A percentile compares a stretch with the other conserved stretches of the same genome.
These are phyloP conservation scores for Sisor rabdophorus DNA, from an alignment of 2,113 vertebrate genomes.

Conservation along the genomic window DNA sequence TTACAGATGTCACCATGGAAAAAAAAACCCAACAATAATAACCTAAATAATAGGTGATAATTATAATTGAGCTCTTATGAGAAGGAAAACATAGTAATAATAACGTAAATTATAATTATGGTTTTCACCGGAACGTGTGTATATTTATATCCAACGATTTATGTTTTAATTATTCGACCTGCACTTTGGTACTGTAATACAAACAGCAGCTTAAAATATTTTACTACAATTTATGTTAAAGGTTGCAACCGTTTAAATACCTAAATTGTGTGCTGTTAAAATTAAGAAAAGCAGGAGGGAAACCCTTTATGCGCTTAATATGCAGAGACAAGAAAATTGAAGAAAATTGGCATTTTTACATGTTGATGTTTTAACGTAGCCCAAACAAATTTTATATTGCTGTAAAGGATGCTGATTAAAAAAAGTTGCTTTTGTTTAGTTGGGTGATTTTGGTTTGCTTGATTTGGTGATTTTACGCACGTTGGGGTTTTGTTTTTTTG, in stretches of 20 bases:
- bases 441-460: not conserved
- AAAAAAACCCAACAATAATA: not conserved
- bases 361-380: not conserved
- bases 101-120: not conserved
- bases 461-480: not conserved
- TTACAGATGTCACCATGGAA: not conserved
- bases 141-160: not conserved
- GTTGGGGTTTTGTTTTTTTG: not conserved
- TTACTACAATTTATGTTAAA: not conserved
- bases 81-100: not conserved
- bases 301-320: not conserved
- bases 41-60: slow-evolving; percentile 20
- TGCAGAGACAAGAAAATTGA: not conserved
- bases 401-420: too few relatives aligned
- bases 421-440: not conserved
- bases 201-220: not conserved
- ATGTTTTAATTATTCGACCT: not conserved
- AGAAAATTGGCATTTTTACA: not conserved
- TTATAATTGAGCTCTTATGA: not conserved
- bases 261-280: not conserved
- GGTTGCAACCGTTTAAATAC: too few relatives aligned
- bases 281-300: not conserved
- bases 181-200: not conserved
- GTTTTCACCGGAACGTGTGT: not conserved
- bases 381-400: not conserved